A percentile compares a stretch with the other conserved stretches of the same genome.
These are phyloP conservation scores for Tringa solitaria DNA, from an alignment of 2,113 vertebrate genomes.

Conservation along the genomic window DNA sequence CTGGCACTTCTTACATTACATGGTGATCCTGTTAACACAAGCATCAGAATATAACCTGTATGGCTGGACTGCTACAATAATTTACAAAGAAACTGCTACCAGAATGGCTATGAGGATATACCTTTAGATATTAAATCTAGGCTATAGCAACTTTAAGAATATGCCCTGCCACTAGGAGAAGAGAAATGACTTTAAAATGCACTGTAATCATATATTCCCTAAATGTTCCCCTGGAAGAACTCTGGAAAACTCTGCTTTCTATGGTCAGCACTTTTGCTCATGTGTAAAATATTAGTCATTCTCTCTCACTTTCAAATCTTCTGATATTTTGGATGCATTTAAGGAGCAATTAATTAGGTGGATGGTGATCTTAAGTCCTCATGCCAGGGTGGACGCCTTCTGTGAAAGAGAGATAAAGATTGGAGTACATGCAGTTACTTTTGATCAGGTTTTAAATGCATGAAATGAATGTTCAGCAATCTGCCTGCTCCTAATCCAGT, in stretches of 20 bases:
- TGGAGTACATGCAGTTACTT: neutral
- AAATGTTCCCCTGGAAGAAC: neutral
- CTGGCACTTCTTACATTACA: slow-evolving; percentile 9
- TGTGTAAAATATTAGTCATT: neutral
- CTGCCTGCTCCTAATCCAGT: slow-evolving; percentile 7
- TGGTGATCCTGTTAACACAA: neutral
- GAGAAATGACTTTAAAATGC: neutral
- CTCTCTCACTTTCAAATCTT: neutral
- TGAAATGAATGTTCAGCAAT: neutral
- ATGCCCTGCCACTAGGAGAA: neutral
- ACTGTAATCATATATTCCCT: fast-evolving
- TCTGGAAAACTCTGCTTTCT: neutral
- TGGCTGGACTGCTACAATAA: neutral
- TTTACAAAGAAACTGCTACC: neutral
- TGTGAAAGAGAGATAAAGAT: neutral
- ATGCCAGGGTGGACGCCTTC: neutral
- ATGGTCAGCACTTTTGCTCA: neutral
- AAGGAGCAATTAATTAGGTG: neutral
- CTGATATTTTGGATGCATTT: neutral
- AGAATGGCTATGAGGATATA: neutral
- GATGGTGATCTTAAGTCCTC: neutral
- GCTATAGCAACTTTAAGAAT: neutral
- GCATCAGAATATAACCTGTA: neutral
- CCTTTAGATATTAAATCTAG: neutral
- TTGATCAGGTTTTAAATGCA: neutral